phyloP scores from a whole-genome alignment of 2,888 invertebrate species.

The Panopea generosa region DNA sequence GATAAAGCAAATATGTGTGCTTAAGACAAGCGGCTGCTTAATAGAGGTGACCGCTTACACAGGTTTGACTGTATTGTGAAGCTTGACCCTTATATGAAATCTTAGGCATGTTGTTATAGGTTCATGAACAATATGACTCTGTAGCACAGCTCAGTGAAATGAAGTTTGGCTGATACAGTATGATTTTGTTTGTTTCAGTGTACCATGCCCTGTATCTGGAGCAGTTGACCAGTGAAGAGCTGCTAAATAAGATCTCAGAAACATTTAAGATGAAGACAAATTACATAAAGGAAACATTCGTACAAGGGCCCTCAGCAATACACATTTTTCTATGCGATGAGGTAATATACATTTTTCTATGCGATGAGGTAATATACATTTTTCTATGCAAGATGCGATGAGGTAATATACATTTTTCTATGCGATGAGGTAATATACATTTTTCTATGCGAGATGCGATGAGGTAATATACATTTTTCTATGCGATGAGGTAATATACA shows the following conservation, averaged over 20 bases:
- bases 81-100: too few species aligned
- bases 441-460: neutral
- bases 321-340: slow-evolving; percentile 94
- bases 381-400: neutral
- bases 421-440: neutral
- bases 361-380: neutral
- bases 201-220: slow-evolving; percentile 94
- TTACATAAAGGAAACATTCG: slow-evolving; percentile 88
- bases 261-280: slow-evolving; percentile 87
- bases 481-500: neutral
- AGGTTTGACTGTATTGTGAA: too few species aligned
- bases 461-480: neutral
- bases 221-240: slow-evolving; percentile 89
- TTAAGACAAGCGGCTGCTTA: too few species aligned
- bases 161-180: too few species aligned
- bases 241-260: slow-evolving; percentile 89
- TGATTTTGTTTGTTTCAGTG: slow-evolving; percentile 83
- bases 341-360: slow-evolving; percentile 84
- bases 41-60: too few species aligned
- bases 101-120: too few species aligned
- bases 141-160: too few species aligned
- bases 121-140: too few species aligned
- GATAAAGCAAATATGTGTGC: too few species aligned
- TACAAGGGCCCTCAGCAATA: slow-evolving; percentile 94
- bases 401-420: neutral